Evolutionary conservation across 2,888 invertebrate species (phyloP), one percentile per base, ranked within the genome.

Genomic region (Rhimphoctona megacephalus): DNA sequence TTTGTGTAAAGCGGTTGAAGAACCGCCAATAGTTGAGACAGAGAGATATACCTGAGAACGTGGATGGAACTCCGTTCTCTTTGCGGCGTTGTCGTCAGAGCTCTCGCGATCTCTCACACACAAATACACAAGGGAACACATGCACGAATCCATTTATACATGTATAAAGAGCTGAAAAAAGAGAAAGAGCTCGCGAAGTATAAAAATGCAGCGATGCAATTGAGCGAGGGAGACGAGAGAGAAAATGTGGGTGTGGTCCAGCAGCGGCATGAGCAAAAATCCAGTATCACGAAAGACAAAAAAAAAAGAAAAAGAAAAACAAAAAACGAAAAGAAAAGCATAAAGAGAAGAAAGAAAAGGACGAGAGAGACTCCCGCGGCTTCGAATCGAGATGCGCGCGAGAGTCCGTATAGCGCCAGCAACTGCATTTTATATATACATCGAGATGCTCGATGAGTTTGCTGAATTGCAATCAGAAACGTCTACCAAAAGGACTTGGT

Each of bases 171-270:
- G 64, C 52, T 46, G 33, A 49, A 22, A 72, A 61, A 64, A 43
- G 74, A 70, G 81, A 87, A 72, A 81, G 84, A 77, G 80, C 43
- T 36, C 30, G 43, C 30, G 43, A 17, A 52, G 70, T 17, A 49
- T 77, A 64, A 54, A 77, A 66, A 81, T 78, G 69, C 49, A 70
- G 81, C n/a, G 30, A 64, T 67, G 49, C 77, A 72, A 81, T 80
- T 52, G 64, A 87, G 85, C 19, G 81, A 87, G 77, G 69, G 46
- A 88, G 85, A 79, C 61, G 54, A 64, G 81, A 64, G 30, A 72
- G 76, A 67, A 77, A 86, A 88, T 87, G 90, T 92, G 92, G 93
- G 93, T 92, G 93, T 93, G 92, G 93, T 90, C 90, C 88, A 72
- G 69, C 25, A 79, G 66, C 87, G 66, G 72, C 74, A 64, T 72